These are phyloP conservation scores for Paraescarpia echinospica DNA, from an alignment of 1,140 invertebrate species.

Conservation along the genomic window DNA sequence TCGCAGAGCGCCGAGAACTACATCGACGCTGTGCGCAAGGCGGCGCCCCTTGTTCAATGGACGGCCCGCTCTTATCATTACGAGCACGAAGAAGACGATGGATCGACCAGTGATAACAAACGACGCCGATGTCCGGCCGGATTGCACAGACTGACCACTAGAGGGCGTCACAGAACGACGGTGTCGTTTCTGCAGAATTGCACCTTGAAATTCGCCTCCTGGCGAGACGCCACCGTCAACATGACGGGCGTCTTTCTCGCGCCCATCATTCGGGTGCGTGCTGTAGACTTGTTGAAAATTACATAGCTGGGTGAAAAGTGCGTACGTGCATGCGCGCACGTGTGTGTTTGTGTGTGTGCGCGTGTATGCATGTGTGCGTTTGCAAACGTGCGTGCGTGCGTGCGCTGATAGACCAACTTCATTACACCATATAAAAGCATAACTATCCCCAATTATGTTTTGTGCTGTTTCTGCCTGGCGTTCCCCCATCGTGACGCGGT, in stretches of 20 bases:
- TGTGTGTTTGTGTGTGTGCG: too few species aligned
- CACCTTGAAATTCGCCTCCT: not conserved
- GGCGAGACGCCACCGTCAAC: not conserved
- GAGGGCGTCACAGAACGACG: not conserved
- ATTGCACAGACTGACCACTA: not conserved
- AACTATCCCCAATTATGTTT: not conserved
- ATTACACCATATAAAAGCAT: too few species aligned
- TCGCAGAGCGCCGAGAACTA: not conserved
- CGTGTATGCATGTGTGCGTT: too few species aligned
- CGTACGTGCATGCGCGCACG: too few species aligned
- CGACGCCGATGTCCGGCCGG: not conserved
- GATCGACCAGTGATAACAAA: slow-evolving; percentile 6
- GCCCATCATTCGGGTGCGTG: not conserved
- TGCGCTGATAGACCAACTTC: too few species aligned
- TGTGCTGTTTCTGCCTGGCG: not conserved
- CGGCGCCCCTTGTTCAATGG: not conserved
- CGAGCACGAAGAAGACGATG: not conserved
- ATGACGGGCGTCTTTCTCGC: not conserved
- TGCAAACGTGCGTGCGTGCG: too few species aligned
- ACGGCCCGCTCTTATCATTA: not conserved
- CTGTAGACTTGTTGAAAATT: not conserved
- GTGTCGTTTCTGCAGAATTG: not conserved
- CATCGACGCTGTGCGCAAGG: not conserved
- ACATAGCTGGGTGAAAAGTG: too few species aligned
- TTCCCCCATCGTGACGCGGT: not conserved